Percentiles rank a stretch among this genome's conserved stretches.
phyloP scores from a whole-genome alignment of 2,113 vertebrate genomes.

The Puffinus mauretanicus region DNA sequence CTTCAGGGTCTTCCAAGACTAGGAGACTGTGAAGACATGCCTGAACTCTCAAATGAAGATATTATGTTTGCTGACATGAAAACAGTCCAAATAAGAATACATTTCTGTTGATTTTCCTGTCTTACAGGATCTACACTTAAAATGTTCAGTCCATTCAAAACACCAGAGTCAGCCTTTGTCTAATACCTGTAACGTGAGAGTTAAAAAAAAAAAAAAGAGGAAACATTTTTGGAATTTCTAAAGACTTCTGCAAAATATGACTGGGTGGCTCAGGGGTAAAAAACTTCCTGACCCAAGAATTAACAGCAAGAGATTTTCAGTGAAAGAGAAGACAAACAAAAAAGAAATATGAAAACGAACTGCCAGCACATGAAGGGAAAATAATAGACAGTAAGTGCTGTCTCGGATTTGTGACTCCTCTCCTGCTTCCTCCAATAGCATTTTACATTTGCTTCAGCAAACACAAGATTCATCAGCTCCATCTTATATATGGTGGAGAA shows the following conservation, averaged over 20 bases:
- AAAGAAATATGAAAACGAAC: not conserved
- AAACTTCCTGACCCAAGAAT: not conserved
- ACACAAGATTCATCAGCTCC: not conserved
- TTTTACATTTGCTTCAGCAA: not conserved
- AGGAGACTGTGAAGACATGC: not conserved
- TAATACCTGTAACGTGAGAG: not conserved
- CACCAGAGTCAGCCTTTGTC: not conserved
- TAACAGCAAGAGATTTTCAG: not conserved
- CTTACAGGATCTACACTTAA: not conserved
- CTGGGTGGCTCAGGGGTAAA: not conserved
- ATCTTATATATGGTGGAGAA: not conserved
- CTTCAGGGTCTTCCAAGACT: not conserved
- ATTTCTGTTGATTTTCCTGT: not conserved
- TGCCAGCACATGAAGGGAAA: not conserved
- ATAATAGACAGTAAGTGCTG: not conserved
- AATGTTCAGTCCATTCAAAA: not conserved
- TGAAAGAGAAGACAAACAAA: not conserved
- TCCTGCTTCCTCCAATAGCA: not conserved
- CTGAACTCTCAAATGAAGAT: not conserved
- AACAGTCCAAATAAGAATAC: not conserved
- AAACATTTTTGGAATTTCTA: not conserved
- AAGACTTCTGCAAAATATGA: not conserved
- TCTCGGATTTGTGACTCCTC: not conserved
- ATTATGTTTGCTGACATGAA: not conserved
- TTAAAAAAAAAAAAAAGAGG: not conserved